A percentile compares a stretch with the other conserved stretches of the same genome.
Evolutionary conservation across 2,797 vertebrate genomes (phyloP).

Genomic region (Anisognathus igniventris): DNA sequence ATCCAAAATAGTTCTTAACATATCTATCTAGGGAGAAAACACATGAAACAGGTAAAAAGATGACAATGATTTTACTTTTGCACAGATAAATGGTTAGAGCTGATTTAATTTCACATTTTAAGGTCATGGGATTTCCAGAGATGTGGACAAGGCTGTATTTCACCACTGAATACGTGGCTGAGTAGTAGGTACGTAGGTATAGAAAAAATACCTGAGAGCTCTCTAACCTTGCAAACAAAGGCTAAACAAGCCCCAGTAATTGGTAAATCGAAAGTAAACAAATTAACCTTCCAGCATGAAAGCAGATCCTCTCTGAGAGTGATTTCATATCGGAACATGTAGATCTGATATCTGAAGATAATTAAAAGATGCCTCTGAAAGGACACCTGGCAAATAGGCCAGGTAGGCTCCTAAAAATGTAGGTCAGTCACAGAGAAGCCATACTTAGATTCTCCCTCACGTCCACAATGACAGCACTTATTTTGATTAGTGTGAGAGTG

Average conservation of each 20-base stretch:
- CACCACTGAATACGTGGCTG: rapidly evolving
- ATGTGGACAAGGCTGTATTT: background rate
- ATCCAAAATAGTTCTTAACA: background rate
- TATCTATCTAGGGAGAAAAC: background rate
- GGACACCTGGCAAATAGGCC: background rate
- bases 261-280: background rate
- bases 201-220: background rate
- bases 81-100: background rate
- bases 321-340: rapidly evolving
- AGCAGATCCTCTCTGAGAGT: background rate
- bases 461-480: background rate
- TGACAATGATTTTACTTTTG: background rate
- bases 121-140: background rate
- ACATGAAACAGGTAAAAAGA: background rate
- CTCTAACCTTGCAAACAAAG: background rate
- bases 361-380: background rate
- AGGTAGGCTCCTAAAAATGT: background rate
- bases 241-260: background rate
- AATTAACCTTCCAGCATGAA: background rate
- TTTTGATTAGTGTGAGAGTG: background rate
- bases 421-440: background rate
- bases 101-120: background rate
- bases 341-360: background rate
- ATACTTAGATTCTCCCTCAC: background rate
- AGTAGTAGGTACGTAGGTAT: rapidly evolving